Percentiles rank a stretch among this genome's conserved stretches.
Conservation (phyloP, 2,888 invertebrate species). For the Cataglyphis rosenhaueri region DNA sequence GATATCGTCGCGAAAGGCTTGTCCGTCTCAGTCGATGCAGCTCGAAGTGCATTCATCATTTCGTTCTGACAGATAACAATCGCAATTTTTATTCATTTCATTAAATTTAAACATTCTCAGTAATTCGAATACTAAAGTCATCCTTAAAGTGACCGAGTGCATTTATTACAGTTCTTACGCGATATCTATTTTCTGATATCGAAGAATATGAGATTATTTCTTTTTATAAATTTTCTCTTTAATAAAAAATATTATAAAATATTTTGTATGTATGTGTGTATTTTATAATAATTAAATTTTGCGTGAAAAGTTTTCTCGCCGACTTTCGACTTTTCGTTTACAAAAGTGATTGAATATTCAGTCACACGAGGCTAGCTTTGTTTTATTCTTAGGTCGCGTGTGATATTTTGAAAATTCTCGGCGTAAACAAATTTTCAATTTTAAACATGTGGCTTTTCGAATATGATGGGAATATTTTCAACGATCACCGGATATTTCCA, state of each 20-base stretch:
- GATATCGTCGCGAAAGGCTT: not conserved
- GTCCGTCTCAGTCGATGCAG: not conserved
- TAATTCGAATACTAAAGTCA: not conserved
- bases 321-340: not conserved
- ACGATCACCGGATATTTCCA: constrained; percentile 50
- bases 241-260: not conserved
- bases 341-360: not conserved
- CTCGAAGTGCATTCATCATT: not conserved
- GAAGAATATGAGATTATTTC: not conserved
- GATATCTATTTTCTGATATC: not conserved
- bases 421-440: constrained; percentile 56
- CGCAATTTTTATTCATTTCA: not conserved
- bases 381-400: constrained; percentile 47
- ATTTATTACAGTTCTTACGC: not conserved
- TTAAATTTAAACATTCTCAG: not conserved
- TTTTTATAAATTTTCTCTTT: not conserved
- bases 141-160: too few relatives aligned
- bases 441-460: constrained; percentile 42
- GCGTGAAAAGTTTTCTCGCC: not conserved
- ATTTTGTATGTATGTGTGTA: not conserved
- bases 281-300: not conserved
- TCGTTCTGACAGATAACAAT: not conserved
- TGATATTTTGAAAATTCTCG: constrained; percentile 52
- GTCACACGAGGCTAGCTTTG: constrained; percentile 4
- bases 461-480: not conserved